Base-by-base conservation (phyloP, 2,888 invertebrate genomes). In the Buathra laborator region DNA sequence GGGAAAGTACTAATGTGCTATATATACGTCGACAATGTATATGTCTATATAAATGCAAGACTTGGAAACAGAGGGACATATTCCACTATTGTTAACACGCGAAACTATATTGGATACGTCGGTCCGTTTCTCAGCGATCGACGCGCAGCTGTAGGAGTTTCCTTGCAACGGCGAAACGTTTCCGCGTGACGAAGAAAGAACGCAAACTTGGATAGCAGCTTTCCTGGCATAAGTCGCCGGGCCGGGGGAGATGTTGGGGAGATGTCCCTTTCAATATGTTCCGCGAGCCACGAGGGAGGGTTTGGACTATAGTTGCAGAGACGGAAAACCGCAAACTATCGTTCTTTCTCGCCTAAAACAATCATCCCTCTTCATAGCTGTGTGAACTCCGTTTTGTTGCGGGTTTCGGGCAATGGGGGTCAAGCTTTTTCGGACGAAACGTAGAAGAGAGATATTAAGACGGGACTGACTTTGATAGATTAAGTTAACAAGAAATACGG, bases 181-280 rank as follows among this genome's bases (percentile, higher is more conserved):
- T 82, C 75, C 71, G 75, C 12, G 56, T 12, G 56, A 12, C 43
- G 76, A 85, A 74, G 19, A 67, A 85, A 85, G 67, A 82, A 85
- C 79, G 62, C 68, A 51, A 62, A 46, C 79, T 82, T 67, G 75
- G 66, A 80, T 80, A 80, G 79, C 66, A 82, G 76, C 82, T 82
- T 82, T 64, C 44, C 71, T 51, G 72, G 66, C 56, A 79, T 51
- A 82, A 85, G 82, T 85, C 71, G 24, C 24, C 2, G 72, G 68
- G 1, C 0, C 9, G 37, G 37, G 37, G 9, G 7, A 37, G 37
- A 1, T 0, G 37, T 7, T 3, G 37, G 12, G 56, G 24, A 68
- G 78, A 85, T 44, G 82, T 79, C 67, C 79, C 71, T 79, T 85
- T 82, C 85, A 79, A 82, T 85, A 79, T 82, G 70, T 59, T 64